These are phyloP conservation scores for Brenthis ino DNA, from an alignment of 2,888 invertebrate species.

Conservation along the genomic window DNA sequence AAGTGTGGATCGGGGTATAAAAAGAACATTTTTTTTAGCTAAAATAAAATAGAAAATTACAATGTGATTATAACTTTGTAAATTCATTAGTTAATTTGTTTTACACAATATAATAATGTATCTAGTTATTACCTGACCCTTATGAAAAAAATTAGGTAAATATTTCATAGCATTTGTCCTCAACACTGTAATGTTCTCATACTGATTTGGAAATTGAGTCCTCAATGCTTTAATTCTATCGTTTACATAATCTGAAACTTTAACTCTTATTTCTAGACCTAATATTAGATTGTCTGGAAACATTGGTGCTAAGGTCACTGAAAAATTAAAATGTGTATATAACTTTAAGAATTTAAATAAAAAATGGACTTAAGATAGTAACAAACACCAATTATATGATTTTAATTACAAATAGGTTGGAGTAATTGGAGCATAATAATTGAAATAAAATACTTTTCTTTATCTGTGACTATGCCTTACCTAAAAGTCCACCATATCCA, in stretches of 20 bases:
- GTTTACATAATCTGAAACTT: slow-evolving; percentile 99
- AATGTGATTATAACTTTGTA: slow-evolving; percentile 5
- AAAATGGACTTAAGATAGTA: too few species aligned
- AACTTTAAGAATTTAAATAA: background rate
- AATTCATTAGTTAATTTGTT: background rate
- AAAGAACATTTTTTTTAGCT: slow-evolving; percentile 98
- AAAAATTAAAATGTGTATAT: slow-evolving; percentile 45
- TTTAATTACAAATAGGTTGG: background rate
- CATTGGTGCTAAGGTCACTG: slow-evolving; percentile 94
- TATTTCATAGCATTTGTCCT: slow-evolving; percentile 99
- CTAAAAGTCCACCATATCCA: slow-evolving; percentile 97
- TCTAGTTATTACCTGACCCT: slow-evolving; percentile 88
- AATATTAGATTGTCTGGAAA: slow-evolving; percentile 94
- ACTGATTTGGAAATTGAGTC: slow-evolving; percentile 87
- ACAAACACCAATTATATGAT: too few species aligned
- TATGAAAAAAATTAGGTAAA: slow-evolving; percentile 97
- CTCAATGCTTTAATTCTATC: slow-evolving; percentile 95
- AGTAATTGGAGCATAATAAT: background rate
- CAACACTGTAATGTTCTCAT: slow-evolving; percentile 96
- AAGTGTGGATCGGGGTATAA: slow-evolving; percentile 99
- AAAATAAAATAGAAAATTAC: slow-evolving; percentile 53
- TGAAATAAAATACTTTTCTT: background rate
- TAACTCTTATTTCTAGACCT: slow-evolving; percentile 98
- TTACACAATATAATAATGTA: background rate
- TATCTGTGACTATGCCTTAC: slow-evolving; percentile 62